phyloP scores from a whole-genome alignment of 2,797 vertebrate species.

The Monodelphis domestica region DNA sequence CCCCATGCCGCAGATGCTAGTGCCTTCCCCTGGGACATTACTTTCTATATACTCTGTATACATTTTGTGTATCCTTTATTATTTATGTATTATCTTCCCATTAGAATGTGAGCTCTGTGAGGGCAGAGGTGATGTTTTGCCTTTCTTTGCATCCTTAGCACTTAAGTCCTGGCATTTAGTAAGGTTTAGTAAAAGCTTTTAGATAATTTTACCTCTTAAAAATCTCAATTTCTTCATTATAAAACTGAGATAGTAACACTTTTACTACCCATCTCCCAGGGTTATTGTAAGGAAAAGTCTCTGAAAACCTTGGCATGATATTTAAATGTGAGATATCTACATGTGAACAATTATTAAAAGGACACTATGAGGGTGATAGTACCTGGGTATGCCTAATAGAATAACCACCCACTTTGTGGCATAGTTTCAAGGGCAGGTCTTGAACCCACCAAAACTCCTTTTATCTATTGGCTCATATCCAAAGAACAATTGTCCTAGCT shows the following conservation, averaged over 20 bases:
- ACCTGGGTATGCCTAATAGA: neutral
- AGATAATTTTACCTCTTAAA: neutral
- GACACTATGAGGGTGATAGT: neutral
- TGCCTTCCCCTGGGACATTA: neutral
- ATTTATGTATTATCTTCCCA: neutral
- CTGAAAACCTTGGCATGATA: neutral
- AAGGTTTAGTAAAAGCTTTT: neutral
- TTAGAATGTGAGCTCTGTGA: neutral
- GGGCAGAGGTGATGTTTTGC: neutral
- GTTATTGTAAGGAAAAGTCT: neutral
- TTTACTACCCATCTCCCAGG: neutral
- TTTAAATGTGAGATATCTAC: neutral
- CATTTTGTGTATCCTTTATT: neutral
- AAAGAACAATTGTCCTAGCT: accelerated
- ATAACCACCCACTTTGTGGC: neutral
- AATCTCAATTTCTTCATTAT: too few relatives aligned
- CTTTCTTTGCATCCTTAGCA: neutral
- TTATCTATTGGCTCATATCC: neutral
- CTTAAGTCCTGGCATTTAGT: neutral
- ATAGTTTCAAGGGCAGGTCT: neutral
- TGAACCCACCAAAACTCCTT: neutral
- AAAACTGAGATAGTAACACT: too few relatives aligned
- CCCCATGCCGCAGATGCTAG: neutral
- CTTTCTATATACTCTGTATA: neutral
- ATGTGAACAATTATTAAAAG: neutral